Percentiles rank a stretch among this genome's conserved stretches.
Evolutionary conservation across 1,140 invertebrate species (phyloP).

Genomic region (Lycorma delicatula): DNA sequence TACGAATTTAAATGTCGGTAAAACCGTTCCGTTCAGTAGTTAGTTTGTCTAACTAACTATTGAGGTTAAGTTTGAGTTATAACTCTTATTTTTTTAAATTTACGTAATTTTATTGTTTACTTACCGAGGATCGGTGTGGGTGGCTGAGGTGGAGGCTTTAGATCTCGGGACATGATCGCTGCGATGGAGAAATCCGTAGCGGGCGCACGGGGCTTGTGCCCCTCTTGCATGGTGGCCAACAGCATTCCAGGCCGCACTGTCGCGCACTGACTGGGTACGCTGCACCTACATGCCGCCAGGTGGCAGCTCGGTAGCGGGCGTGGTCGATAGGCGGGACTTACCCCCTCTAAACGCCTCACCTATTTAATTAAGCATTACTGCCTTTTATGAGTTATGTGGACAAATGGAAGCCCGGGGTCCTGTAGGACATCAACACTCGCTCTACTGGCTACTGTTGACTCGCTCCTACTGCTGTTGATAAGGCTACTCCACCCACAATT

Average conservation of each 20-base stretch:
- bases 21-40: too few relatives aligned
- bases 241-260: conserved; percentile 1
- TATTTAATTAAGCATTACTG: conserved; percentile 5
- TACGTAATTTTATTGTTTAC: too few relatives aligned
- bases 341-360: not conserved
- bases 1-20: too few relatives aligned
- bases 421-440: conserved; percentile 2
- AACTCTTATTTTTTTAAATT: too few relatives aligned
- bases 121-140: not conserved
- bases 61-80: too few relatives aligned
- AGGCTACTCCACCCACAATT: too few relatives aligned
- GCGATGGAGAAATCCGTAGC: not conserved
- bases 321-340: not conserved
- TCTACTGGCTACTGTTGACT: too few relatives aligned
- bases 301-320: not conserved
- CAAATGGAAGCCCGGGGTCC: not conserved
- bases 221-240: conserved; percentile 3
- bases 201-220: not conserved
- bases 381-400: not conserved
- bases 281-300: too few relatives aligned
- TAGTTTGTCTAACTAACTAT: too few relatives aligned
- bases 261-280: not conserved
- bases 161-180: conserved; percentile 2
- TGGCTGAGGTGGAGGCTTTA: not conserved
- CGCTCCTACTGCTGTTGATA: too few relatives aligned